Percentiles rank a stretch among this genome's conserved stretches.
Evolutionary conservation across 2,888 invertebrate genomes (phyloP).

Genomic region (Agriopis marginaria): DNA sequence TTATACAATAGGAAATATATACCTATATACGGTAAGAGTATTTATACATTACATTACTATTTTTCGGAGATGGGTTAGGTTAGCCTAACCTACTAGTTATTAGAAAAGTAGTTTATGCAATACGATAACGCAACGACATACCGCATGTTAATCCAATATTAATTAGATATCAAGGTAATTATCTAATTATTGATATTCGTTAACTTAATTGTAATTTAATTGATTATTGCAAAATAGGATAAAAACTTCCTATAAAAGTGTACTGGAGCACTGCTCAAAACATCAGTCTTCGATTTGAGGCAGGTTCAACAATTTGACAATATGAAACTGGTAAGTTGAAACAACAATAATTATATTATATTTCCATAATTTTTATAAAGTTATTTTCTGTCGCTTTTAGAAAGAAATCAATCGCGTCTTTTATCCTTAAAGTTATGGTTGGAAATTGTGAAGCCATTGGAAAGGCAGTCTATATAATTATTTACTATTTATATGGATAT

Average conservation of each 20-base stretch:
- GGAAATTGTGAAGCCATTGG: too few species aligned
- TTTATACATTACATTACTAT: too few species aligned
- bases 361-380: background rate
- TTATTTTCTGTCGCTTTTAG: too few species aligned
- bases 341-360: background rate
- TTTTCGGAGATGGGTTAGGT: too few species aligned
- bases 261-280: background rate
- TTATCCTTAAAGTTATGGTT: too few species aligned
- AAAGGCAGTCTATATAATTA: background rate
- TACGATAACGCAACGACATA: background rate
- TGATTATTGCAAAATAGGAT: slow-evolving; percentile 27
- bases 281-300: slow-evolving; percentile 28
- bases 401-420: too few species aligned
- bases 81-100: too few species aligned
- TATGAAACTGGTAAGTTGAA: slow-evolving; percentile 60
- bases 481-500: background rate
- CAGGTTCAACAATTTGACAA: slow-evolving; percentile 28
- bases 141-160: slow-evolving; percentile 1
- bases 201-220: slow-evolving; percentile 18
- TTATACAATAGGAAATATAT: too few species aligned
- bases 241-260: slow-evolving; percentile 31
- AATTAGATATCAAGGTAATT: background rate
- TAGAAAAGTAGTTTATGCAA: background rate
- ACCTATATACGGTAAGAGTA: too few species aligned
- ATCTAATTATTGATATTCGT: slow-evolving; percentile 6